Evolutionary conservation across 2,797 vertebrate genomes (phyloP).

Genomic region (Triplophysa bombifrons): DNA sequence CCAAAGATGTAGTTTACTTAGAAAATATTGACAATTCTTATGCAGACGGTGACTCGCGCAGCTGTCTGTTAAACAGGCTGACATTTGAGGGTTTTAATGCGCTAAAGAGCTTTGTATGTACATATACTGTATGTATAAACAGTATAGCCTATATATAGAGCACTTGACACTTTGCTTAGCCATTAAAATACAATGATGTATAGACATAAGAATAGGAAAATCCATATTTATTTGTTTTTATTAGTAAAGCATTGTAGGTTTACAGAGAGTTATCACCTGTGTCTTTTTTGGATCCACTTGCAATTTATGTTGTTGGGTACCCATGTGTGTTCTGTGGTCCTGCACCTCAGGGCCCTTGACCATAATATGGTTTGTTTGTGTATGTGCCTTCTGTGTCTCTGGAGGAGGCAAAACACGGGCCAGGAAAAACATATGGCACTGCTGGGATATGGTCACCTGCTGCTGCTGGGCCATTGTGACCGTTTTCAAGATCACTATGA

Average conservation of each 20-base stretch:
- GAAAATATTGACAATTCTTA: constrained; percentile 32
- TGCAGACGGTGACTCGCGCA: background rate
- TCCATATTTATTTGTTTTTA: constrained; percentile 45
- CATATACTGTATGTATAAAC: too few relatives aligned
- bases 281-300: constrained; percentile 49
- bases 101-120: background rate
- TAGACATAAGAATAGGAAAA: constrained; percentile 28
- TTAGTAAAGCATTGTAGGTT: constrained; percentile 24
- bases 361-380: constrained; percentile 69
- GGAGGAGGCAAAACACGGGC: constrained; percentile 64
- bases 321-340: constrained; percentile 55
- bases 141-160: background rate
- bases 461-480: constrained; percentile 62
- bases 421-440: constrained; percentile 79
- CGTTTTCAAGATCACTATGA: constrained; percentile 70
- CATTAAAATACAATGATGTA: constrained; percentile 23
- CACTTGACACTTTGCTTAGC: background rate
- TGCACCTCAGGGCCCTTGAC: constrained; percentile 73
- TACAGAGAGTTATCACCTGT: constrained; percentile 42
- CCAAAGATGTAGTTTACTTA: constrained; percentile 31
- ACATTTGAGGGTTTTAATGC: constrained; percentile 14
- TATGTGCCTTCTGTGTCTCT: constrained; percentile 70
- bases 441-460: constrained; percentile 74
- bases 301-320: constrained; percentile 43
- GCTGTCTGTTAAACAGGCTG: constrained; percentile 7